Evolutionary conservation across 2,797 vertebrate genomes (phyloP).

Genomic region (Peromyscus nudipes): DNA sequence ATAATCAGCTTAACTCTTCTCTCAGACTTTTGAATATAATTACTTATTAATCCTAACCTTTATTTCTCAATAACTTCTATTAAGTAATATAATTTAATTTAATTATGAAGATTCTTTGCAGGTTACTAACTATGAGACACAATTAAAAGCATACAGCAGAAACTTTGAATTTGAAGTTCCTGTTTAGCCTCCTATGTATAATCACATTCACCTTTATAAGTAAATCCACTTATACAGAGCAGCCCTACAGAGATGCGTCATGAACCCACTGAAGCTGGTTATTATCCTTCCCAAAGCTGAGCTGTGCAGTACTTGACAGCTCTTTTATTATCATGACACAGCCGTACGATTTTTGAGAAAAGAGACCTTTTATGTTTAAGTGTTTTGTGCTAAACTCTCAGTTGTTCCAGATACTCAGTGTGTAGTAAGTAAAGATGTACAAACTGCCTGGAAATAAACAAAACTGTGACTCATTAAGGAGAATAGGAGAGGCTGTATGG

Average conservation of each 20-base stretch:
- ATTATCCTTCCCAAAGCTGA: background rate
- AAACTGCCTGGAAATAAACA: background rate
- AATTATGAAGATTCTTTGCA: background rate
- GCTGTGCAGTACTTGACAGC: background rate
- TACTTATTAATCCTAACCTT: background rate
- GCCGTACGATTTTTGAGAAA: background rate
- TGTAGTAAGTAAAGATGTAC: background rate
- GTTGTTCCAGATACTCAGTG: background rate
- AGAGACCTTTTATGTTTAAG: background rate
- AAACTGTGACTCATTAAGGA: background rate
- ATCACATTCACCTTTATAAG: background rate
- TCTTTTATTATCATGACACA: background rate
- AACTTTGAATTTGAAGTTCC: background rate
- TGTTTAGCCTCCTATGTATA: background rate
- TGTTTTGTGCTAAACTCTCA: background rate
- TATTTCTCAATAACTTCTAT: background rate
- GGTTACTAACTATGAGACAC: background rate
- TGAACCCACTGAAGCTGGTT: background rate
- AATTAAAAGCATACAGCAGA: background rate
- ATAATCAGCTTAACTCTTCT: background rate
- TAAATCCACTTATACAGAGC: background rate
- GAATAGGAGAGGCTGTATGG: no score
- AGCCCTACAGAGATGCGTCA: background rate
- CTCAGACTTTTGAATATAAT: background rate
- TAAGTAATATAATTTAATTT: background rate